phyloP scores from a whole-genome alignment of 37 sponge, comb jelly and placozoan species.

The Hexactinellida sp. region DNA sequence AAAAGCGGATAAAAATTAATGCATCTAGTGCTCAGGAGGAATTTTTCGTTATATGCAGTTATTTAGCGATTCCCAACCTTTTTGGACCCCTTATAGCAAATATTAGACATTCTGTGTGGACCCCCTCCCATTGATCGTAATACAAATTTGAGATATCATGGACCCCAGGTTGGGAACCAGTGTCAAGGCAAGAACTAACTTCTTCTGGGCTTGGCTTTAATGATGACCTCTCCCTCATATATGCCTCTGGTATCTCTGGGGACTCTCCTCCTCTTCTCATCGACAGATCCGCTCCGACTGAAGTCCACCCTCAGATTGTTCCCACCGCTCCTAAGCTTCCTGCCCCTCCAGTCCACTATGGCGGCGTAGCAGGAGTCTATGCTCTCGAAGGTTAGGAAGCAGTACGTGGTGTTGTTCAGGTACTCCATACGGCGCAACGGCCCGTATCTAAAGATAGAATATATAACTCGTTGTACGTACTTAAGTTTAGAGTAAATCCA shows the following conservation, averaged over 20 bases:
- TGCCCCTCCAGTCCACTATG: conserved; percentile 3
- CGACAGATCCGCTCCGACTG: not conserved
- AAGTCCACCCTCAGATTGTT: conserved; percentile 8
- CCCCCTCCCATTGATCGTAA: too few species aligned
- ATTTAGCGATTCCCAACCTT: too few species aligned
- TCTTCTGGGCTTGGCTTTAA: not conserved
- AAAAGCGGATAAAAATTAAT: too few species aligned
- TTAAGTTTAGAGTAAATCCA: not conserved
- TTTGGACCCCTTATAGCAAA: too few species aligned
- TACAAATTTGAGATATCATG: too few species aligned
- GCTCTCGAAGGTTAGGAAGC: not conserved
- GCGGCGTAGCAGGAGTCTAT: conserved; percentile 7
- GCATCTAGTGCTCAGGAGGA: too few species aligned
- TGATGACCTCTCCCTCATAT: conserved; percentile 2
- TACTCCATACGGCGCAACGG: not conserved
- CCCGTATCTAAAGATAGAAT: not conserved
- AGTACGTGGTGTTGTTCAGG: not conserved
- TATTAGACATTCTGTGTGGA: too few species aligned
- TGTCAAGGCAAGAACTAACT: not conserved
- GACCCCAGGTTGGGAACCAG: too few species aligned
- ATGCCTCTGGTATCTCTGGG: not conserved
- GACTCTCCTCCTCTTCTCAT: not conserved
- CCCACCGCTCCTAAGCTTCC: not conserved
- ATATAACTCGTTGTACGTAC: not conserved
- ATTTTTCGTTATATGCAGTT: too few species aligned